Conservation (phyloP, 2,113 vertebrate species). For the Aviceda subcristata region DNA sequence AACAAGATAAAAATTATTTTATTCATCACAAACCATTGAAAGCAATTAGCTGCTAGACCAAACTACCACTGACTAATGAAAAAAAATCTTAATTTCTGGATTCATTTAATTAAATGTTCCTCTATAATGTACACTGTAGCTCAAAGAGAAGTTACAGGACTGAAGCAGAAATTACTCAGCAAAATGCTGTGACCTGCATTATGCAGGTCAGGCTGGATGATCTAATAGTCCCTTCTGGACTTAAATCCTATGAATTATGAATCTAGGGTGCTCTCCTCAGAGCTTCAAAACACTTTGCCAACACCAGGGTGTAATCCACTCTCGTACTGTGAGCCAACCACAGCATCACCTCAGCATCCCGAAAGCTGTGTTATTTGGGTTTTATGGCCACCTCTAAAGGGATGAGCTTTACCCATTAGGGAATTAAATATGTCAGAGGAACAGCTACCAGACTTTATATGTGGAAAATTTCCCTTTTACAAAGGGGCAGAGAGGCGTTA, state of each 20-base stretch:
- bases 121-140: not conserved
- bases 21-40: not conserved
- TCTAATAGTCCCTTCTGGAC: not conserved
- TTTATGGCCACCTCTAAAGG: not conserved
- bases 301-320: not conserved
- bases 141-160: not conserved
- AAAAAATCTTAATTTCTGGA: not conserved
- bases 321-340: not conserved
- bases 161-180: not conserved
- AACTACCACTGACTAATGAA: not conserved
- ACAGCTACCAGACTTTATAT: not conserved
- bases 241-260: conserved; percentile 6
- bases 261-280: not conserved
- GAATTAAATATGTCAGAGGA: not conserved
- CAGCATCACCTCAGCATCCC: not conserved
- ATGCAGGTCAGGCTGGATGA: not conserved
- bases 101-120: not conserved
- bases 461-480: not conserved
- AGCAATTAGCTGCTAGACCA: not conserved
- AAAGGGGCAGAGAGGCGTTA: not conserved
- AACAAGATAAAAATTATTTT: not conserved
- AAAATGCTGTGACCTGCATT: not conserved
- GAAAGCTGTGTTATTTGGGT: not conserved
- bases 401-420: not conserved
- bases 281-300: not conserved